Conservation (phyloP, 2,797 vertebrate genomes). For the Gymnoscopelus microlampas region DNA sequence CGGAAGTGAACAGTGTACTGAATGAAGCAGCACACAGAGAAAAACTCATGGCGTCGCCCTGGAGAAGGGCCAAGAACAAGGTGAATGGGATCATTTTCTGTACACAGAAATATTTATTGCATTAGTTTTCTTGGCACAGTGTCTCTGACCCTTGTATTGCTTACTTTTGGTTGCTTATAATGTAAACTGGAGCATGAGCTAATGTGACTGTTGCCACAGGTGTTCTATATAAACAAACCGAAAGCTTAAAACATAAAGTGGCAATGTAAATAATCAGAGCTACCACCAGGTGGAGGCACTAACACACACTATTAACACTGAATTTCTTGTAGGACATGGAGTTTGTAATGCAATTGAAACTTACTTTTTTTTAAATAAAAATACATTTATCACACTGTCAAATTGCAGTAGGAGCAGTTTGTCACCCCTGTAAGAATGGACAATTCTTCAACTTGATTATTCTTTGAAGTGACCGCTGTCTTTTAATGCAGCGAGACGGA, state of each 20-base stretch:
- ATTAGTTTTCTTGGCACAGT: too few species aligned
- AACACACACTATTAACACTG: slow-evolving; percentile 19
- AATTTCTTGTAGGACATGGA: not conserved
- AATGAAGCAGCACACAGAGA: too few species aligned
- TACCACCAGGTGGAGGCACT: slow-evolving; percentile 62
- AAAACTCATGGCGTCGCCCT: too few species aligned
- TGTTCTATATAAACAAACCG: too few species aligned
- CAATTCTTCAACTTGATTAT: slow-evolving; percentile 17
- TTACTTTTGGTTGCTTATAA: not conserved
- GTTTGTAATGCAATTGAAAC: not conserved
- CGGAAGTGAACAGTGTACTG: too few species aligned
- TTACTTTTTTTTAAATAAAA: not conserved
- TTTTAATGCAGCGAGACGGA: not conserved
- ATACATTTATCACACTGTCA: slow-evolving; percentile 9
- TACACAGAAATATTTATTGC: too few species aligned
- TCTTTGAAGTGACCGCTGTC: not conserved
- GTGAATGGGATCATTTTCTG: too few species aligned
- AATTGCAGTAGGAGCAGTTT: slow-evolving; percentile 8
- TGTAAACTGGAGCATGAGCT: not conserved
- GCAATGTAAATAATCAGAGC: too few species aligned
- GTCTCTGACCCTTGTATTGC: too few species aligned
- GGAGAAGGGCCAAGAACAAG: too few species aligned
- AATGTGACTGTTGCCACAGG: not conserved
- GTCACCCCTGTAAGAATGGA: slow-evolving; percentile 1
- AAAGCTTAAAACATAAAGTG: too few species aligned